Conservation (phyloP, 2,888 invertebrate genomes). For the Zygothrica quintamaculata region DNA sequence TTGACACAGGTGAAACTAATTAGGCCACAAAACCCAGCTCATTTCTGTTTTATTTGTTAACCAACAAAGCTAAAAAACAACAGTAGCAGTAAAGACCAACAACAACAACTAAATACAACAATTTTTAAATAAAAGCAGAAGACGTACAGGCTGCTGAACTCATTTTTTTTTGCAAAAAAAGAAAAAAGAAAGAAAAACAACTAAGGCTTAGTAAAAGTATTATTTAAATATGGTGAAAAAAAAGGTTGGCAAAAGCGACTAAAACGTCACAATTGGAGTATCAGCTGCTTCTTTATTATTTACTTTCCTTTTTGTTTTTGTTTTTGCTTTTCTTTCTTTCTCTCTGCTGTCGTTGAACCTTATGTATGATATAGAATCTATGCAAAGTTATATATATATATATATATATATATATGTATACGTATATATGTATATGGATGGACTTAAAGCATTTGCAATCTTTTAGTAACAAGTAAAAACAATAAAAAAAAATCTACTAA, state of each 20-base stretch:
- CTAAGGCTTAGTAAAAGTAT: conserved; percentile 37
- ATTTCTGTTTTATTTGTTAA: conserved; percentile 78
- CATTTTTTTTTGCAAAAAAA: conserved; percentile 69
- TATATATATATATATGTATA: too few relatives aligned
- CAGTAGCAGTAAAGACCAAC: conserved; percentile 9
- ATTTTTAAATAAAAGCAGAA: conserved; percentile 59
- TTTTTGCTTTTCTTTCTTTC: conserved; percentile 2
- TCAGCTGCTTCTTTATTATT: conserved; percentile 48
- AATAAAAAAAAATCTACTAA: conserved; percentile 26
- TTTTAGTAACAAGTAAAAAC: conserved; percentile 11
- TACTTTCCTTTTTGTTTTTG: conserved; percentile 19
- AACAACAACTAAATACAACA: conserved; percentile 16
- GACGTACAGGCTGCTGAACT: conserved; percentile 66
- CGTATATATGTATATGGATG: too few relatives aligned
- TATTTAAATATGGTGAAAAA: too few relatives aligned
- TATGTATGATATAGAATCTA: conserved; percentile 6
- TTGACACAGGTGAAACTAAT: conserved; percentile 80
- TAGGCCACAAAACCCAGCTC: conserved; percentile 80
- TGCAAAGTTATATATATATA: conserved; percentile 6
- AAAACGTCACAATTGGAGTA: conserved; percentile 19
- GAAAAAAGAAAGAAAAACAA: conserved; percentile 3
- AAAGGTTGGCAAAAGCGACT: conserved; percentile 39
- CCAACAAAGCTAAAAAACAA: conserved; percentile 66
- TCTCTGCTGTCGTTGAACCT: conserved; percentile 72
- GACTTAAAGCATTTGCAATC: conserved; percentile 37